Evolutionary conservation across 2,888 invertebrate genomes (phyloP).

Genomic region (Synergus laeviventris): DNA sequence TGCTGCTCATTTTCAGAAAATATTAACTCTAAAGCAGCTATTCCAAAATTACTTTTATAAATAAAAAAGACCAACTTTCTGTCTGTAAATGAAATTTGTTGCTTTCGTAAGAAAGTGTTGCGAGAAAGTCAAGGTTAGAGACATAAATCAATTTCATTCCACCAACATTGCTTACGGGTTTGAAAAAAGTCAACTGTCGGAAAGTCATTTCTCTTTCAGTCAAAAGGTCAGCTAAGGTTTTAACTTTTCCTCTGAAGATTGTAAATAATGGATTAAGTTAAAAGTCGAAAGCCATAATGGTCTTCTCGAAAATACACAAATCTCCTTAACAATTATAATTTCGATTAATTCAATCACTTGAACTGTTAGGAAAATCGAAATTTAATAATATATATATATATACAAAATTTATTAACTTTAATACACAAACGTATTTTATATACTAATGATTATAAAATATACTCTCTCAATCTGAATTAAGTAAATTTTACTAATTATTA

Average conservation of each 20-base stretch:
- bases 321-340: background rate
- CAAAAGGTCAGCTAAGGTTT: background rate
- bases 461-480: too few species aligned
- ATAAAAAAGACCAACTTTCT: background rate
- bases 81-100: background rate
- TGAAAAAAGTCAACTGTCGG: background rate
- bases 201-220: background rate
- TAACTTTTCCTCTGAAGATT: background rate
- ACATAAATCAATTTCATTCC: slow-evolving; percentile 51
- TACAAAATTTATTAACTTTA: too few species aligned
- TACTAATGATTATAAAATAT: background rate
- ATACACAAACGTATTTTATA: too few species aligned
- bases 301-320: too few species aligned
- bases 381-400: too few species aligned
- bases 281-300: background rate
- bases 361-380: too few species aligned
- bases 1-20: background rate
- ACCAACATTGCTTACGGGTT: slow-evolving; percentile 33
- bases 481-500: too few species aligned
- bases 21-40: background rate
- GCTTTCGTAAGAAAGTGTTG: slow-evolving; percentile 28
- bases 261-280: background rate
- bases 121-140: slow-evolving; percentile 51
- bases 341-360: too few species aligned
- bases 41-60: background rate